Evolutionary conservation across 2,797 vertebrate genomes (phyloP), one percentile per base, ranked within the genome.

Genomic region (Arnoldichthys spilopterus): DNA sequence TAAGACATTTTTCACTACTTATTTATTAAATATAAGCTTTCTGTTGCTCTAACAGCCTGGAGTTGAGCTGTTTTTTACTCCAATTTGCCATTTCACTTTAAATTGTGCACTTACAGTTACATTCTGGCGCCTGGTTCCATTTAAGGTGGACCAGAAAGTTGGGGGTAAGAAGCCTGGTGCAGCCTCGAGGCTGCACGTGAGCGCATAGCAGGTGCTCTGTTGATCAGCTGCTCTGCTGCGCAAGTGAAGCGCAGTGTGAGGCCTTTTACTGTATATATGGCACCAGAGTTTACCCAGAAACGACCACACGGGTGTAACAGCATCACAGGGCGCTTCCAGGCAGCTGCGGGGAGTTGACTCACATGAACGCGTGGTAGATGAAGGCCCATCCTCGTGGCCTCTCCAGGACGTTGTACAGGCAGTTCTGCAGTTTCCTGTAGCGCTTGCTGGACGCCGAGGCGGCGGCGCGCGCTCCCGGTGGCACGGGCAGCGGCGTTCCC

Each of bases 301-400:
- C 15, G 11, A 47, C 43, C 22, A 56, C 2, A 22, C 6, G 1
- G 8, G 11, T 13, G 22, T 28, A 11, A 28, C 9, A 56, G 11
- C 24, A 56, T 7, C 11, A 59, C 56, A 6, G 59, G 6, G 43
- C 63, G 43, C 34, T 12, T 20, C 3, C n/a, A 22, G 37, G 37
- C 12, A 22, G 34, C 37, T 24, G 68, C 18, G 45, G 54, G 61
- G 54, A 22, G 2, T 18, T n/a, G 62, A 96, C 97, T 99, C 88
- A 99, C 98, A 98, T 97, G 93, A 99, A 99, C 20, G 93, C 97
- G 77, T 99, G 98, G 89, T 99, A 99, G 92, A 98, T 91, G 93
- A 99, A 99, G 5, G 97, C 97, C 95, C 96, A 98, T 88, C 96
- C 97, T 80, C 97, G 91, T 34, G 98, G 97, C 90, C 97, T 93